Base-by-base conservation (phyloP, 2,113 vertebrate genomes). In the Tretioscincus oriximinensis region DNA sequence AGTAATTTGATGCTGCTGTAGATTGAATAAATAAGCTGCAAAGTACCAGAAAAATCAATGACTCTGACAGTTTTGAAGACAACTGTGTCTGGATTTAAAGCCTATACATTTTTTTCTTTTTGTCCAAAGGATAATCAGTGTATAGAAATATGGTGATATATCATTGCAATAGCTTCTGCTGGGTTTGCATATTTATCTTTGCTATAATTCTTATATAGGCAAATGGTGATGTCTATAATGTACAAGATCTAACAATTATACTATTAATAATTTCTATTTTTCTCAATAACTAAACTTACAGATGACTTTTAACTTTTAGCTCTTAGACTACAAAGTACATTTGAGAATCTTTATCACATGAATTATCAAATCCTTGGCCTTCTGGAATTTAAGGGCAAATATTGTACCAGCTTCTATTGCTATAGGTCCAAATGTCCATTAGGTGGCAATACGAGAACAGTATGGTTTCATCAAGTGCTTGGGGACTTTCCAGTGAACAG, bases 401-500 rank as follows among this genome's bases (percentile, higher is more conserved):
- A 75, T 7, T 80, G 54, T 77, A 79, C 76, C 35, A 31, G 71
- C 51, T 54, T n/a, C 26, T 69, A n/a, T 47, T 11, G 69, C 28
- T 29, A 47, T 84, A 79, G 60, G 77, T 78, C 29, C 79, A 69
- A 78, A 83, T 28, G 85, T 78, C 91, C 92, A 86, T 90, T 76
- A 93, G 92, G 84, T 92, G 91, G 92, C 92, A 92, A 88, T 86
- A 86, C 86, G 82, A 88, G 90, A 80, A 85, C 90, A 91, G 79
- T 1, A 0, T 63, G 0, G 90, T 86, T 58, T 84, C 61, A 84
- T 73, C 73, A 71, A 72, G 3, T 58, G 0, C 2, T 45, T 63
- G 3, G 0, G 0, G 73, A 67, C 80, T 67, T 78, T 51, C 73
- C 54, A 22, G 35, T 85, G 0, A 81, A 51, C 69, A 49, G 8